These are phyloP conservation scores for Achlya flavicornis DNA, from an alignment of 2,888 invertebrate genomes.

Conservation along the genomic window DNA sequence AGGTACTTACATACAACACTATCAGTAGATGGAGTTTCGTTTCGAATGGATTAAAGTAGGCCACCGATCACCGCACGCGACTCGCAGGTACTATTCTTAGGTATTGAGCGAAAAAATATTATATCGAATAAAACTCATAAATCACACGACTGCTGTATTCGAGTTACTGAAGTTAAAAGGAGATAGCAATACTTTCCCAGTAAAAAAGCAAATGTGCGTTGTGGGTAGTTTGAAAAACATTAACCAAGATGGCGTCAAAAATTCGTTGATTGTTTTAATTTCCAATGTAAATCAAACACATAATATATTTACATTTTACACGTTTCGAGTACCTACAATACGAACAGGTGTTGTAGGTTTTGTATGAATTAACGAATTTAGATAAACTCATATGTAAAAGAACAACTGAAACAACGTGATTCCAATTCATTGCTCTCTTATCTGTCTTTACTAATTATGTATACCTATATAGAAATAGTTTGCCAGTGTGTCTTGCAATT, in stretches of 20 bases:
- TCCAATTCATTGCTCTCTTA: constrained; percentile 9
- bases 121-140: constrained; percentile 23
- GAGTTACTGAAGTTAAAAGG: background rate
- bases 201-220: background rate
- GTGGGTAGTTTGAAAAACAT: background rate
- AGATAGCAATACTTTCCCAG: background rate
- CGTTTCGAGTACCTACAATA: constrained; percentile 21
- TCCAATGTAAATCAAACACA: constrained; percentile 9
- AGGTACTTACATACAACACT: constrained; percentile 25
- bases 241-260: background rate
- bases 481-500: background rate
- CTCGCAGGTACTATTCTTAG: constrained; percentile 34
- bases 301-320: constrained; percentile 17
- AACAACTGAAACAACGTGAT: constrained; percentile 10
- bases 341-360: constrained; percentile 38
- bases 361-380: constrained; percentile 29
- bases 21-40: constrained; percentile 47
- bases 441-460: constrained; percentile 10
- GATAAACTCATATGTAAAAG: constrained; percentile 21
- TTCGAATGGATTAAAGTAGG: constrained; percentile 58
- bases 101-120: constrained; percentile 29
- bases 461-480: background rate
- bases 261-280: constrained; percentile 9
- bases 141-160: constrained; percentile 6
- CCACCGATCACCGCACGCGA: constrained; percentile 60